These are phyloP conservation scores for Oryzias sinensis DNA, from an alignment of 2,797 vertebrate species.

Conservation along the genomic window DNA sequence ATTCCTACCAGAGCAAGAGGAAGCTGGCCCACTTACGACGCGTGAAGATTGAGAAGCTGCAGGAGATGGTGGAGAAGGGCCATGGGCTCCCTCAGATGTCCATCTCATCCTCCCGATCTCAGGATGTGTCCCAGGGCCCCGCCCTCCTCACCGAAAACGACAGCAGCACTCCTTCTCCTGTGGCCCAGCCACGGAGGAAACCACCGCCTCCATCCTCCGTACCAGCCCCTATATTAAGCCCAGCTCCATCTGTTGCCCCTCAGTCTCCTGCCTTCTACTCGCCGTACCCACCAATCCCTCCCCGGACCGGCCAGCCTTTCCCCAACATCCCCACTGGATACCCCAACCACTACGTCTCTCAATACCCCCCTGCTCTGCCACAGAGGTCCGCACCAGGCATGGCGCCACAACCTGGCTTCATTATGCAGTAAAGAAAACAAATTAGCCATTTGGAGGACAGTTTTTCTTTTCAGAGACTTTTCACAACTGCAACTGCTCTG, in stretches of 20 bases:
- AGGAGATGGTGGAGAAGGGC: slow-evolving; percentile 92
- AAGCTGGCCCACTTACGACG: slow-evolving; percentile 90
- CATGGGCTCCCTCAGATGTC: slow-evolving; percentile 74
- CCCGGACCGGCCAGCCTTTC: slow-evolving; percentile 79
- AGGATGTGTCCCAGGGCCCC: slow-evolving; percentile 55
- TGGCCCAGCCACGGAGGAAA: slow-evolving; percentile 80
- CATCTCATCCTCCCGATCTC: slow-evolving; percentile 46
- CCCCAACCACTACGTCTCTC: slow-evolving; percentile 75
- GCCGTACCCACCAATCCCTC: slow-evolving; percentile 88
- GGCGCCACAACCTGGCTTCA: slow-evolving; percentile 90
- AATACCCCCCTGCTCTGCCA: slow-evolving; percentile 86
- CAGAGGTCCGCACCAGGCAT: slow-evolving; percentile 84
- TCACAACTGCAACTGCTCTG: slow-evolving; percentile 45
- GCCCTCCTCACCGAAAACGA: slow-evolving; percentile 58
- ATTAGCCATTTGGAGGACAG: slow-evolving; percentile 17
- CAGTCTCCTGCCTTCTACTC: slow-evolving; percentile 72
- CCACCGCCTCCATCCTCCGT: slow-evolving; percentile 85
- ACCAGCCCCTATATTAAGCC: slow-evolving; percentile 73
- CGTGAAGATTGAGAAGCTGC: slow-evolving; percentile 97
- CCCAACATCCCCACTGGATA: slow-evolving; percentile 75
- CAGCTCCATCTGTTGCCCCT: slow-evolving; percentile 36
- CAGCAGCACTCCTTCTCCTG: slow-evolving; percentile 67
- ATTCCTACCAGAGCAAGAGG: slow-evolving; percentile 88
- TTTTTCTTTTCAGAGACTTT: slow-evolving; percentile 37
- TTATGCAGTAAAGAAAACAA: slow-evolving; percentile 84